Base-by-base conservation (phyloP, 2,888 invertebrate species). In the Hydropsyche betteni region DNA sequence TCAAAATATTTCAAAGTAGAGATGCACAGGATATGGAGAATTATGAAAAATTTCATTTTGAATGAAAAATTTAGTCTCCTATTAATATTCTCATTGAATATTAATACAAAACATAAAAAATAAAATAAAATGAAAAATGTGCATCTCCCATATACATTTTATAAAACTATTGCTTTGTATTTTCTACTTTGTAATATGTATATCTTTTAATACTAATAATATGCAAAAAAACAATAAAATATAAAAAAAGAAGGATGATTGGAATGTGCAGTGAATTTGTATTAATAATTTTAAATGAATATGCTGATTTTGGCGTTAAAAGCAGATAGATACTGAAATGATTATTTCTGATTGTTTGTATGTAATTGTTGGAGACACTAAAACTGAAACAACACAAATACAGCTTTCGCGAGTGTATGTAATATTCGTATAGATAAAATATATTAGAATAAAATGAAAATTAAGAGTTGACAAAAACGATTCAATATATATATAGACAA, bases 341-440 rank as follows among this genome's bases (percentile, higher is more conserved):
- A 10, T 44, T 44, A 44, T 44, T 44, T 44, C 4, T 44, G 24
- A 24, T 24, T 24, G 10, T 44, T 2, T 44, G 44, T 44, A 55
- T 16, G 55, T 55, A 64, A 64, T 64, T 64, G 36, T 34, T 36
- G 64, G 64, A 64, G 64, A 64, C 64, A 64, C 64, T 36, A 64
- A 64, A 64, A 36, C 64, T 33, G 12, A 64, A 64, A 55, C 12
- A 55, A 12, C 8, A 55, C 14, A 36, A 24, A 33, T 24, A 61
- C 24, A 61, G 61, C 10, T 24, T 24, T 24, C 24, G 24, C 33
- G 33, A 6, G 12, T 36, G 64, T 12, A 36, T 64, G 44, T 24
- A 24, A 80, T 80, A 80, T 81, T 82, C 81, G 81, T 80, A 80
- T 82, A 82, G 79, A 81, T 82, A 82, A 82, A 82, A 81, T 81